These are phyloP conservation scores for Arothron firmamentum DNA, from an alignment of 2,113 vertebrate genomes.

Conservation along the genomic window DNA sequence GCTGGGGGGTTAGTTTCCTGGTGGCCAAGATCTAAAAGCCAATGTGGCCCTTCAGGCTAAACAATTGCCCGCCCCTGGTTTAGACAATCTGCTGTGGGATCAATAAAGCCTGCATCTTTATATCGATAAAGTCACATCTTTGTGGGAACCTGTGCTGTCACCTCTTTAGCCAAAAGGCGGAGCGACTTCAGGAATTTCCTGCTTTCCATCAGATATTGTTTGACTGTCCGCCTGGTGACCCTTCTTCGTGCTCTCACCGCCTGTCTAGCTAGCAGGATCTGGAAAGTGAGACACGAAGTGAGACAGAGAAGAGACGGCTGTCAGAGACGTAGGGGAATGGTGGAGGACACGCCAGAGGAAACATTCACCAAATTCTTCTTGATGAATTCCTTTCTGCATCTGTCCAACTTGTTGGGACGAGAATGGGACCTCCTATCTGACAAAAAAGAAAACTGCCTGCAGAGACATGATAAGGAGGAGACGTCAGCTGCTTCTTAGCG, in stretches of 20 bases:
- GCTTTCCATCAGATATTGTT: constrained; percentile 73
- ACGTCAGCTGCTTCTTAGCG: not conserved
- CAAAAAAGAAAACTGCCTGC: constrained; percentile 80
- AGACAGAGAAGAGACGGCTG: not conserved
- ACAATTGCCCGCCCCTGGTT: too few relatives aligned
- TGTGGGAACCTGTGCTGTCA: not conserved
- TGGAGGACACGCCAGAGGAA: not conserved
- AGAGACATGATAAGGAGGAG: constrained; percentile 1
- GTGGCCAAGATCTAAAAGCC: too few relatives aligned
- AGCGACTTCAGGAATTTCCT: constrained; percentile 80
- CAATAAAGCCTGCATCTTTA: too few relatives aligned
- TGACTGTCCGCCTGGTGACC: constrained; percentile 71
- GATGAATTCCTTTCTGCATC: constrained; percentile 77
- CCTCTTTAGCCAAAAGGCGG: constrained; percentile 81
- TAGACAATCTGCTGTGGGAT: too few relatives aligned
- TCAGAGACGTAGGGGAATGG: not conserved
- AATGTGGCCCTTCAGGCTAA: too few relatives aligned
- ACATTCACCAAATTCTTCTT: constrained; percentile 80
- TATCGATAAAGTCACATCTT: not conserved
- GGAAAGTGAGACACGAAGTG: not conserved
- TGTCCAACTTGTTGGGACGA: constrained; percentile 84
- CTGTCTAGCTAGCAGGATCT: constrained; percentile 80
- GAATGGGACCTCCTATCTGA: constrained; percentile 77
- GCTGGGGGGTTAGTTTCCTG: too few relatives aligned
- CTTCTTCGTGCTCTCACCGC: constrained; percentile 66